Percentiles rank a stretch among this genome's conserved stretches.
phyloP scores from a whole-genome alignment of 1,140 invertebrate species.

The Capitella teleta region DNA sequence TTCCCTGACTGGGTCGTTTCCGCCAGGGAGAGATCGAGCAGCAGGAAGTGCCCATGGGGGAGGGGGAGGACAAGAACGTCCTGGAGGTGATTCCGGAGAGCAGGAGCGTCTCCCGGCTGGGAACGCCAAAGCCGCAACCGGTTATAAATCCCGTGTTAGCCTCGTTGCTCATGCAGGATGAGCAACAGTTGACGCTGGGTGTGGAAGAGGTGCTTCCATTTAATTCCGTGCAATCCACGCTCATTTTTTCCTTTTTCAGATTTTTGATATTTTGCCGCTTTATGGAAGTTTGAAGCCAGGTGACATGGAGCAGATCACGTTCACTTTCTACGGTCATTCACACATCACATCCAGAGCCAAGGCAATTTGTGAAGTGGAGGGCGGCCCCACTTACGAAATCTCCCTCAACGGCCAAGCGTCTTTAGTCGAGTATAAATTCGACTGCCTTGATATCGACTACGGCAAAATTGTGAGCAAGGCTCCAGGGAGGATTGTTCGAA shows the following conservation, averaged over 20 bases:
- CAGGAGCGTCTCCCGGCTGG: not conserved
- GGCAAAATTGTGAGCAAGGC: conserved; percentile 32
- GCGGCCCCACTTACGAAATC: conserved; percentile 39
- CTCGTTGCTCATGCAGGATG: not conserved
- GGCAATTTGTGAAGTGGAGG: conserved; percentile 39
- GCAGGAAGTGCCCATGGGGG: not conserved
- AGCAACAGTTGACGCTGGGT: not conserved
- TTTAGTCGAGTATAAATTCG: conserved; percentile 36
- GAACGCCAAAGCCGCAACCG: not conserved
- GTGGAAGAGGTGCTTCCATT: conserved; percentile 6
- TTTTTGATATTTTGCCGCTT: conserved; percentile 41
- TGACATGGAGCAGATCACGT: conserved; percentile 39
- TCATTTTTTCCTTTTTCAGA: conserved; percentile 16
- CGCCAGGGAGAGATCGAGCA: not conserved
- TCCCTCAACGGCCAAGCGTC: conserved; percentile 36
- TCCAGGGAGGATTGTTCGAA: not conserved
- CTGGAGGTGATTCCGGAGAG: not conserved
- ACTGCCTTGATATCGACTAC: conserved; percentile 35
- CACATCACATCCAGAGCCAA: conserved; percentile 34
- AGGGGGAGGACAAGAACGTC: not conserved
- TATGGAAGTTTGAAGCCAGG: conserved; percentile 39
- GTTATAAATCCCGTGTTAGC: conserved; percentile 2
- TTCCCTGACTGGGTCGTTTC: not conserved
- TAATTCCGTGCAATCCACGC: not conserved
- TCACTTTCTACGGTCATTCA: conserved; percentile 42